Base-by-base conservation (phyloP, 35 echinoderm and acorn worm species). In the Ophioderma brevispina region DNA sequence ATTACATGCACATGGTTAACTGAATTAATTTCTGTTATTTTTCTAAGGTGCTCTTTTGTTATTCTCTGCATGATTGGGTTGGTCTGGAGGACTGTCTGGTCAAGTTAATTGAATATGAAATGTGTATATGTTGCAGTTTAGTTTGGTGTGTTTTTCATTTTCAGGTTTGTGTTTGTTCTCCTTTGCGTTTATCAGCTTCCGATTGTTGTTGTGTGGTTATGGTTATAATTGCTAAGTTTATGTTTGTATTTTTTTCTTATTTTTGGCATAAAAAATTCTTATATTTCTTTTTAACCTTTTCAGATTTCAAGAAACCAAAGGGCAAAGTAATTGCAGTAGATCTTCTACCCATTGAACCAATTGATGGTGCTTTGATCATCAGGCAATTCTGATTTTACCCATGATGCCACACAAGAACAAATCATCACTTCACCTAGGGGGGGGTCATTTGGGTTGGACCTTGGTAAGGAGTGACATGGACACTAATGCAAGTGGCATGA, bases 381-480 rank as follows among this genome's bases (percentile, higher is more conserved):
- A 38, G n/a, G 78, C 33, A 85, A 99, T 14, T 88, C 82, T 21
- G 88, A 99, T 76, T 99, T 99, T 39, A 91, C 88, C 19, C 64
- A 88, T 11, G 31, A 40, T 37, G 43, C 77, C 59, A 92, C 87
- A 4, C 93, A 93, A 77, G 33, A 92, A 4, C 36, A 36, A 70
- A 93, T 99, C 33, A 39, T 92, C 32, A 40, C 76, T 32, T 25
- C 76, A 23, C 78, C 95, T 6, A 39, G 56, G 1, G 90, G 87
- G 2, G 78, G 64, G 63, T 49, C 40, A 41, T 78, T 86, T 10
- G 59, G 23, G 4, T n/a, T 52, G 46, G 46, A 87, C 94, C 78
- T 50, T 75, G 5, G 87, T 95, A 23, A 41, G 95, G 23, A 93
- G 93, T 82, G 97, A 99, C 88, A 95, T 99, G 97, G 97, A 93